These are phyloP conservation scores for Lutraria lutraria DNA, from an alignment of 2,888 invertebrate genomes.

Conservation along the genomic window DNA sequence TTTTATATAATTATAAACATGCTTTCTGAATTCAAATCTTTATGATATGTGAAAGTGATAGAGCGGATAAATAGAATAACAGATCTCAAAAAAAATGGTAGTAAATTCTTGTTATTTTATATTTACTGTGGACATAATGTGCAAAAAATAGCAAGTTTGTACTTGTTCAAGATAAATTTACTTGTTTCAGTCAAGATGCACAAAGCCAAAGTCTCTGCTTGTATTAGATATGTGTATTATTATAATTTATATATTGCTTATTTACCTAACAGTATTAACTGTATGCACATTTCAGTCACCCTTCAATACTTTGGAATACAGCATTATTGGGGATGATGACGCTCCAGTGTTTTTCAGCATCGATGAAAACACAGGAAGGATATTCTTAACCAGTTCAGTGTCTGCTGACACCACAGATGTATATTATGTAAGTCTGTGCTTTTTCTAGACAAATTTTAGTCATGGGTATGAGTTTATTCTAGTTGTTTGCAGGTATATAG, in stretches of 20 bases:
- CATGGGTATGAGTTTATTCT: too few relatives aligned
- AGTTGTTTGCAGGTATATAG: too few relatives aligned
- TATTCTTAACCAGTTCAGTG: slow-evolving; percentile 69
- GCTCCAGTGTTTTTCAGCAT: slow-evolving; percentile 81
- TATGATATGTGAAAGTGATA: too few relatives aligned
- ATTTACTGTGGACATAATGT: too few relatives aligned
- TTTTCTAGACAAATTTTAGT: too few relatives aligned
- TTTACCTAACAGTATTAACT: not conserved
- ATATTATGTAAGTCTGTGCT: slow-evolving; percentile 67
- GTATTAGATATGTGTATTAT: not conserved
- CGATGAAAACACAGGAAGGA: slow-evolving; percentile 67
- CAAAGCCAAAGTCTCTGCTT: not conserved
- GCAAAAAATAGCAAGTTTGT: too few relatives aligned
- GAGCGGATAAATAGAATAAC: too few relatives aligned
- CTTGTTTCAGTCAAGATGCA: not conserved
- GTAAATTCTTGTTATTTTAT: too few relatives aligned
- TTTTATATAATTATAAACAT: too few relatives aligned
- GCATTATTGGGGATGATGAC: slow-evolving; percentile 82
- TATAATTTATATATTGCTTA: not conserved
- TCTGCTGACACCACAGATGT: slow-evolving; percentile 64
- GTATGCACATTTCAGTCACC: slow-evolving; percentile 74
- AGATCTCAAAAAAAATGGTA: too few relatives aligned
- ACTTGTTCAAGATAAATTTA: too few relatives aligned
- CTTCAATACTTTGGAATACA: slow-evolving; percentile 78
- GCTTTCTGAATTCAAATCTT: too few relatives aligned